Evolutionary conservation across 2,888 invertebrate species (phyloP).

Genomic region (Trachelus stipa): DNA sequence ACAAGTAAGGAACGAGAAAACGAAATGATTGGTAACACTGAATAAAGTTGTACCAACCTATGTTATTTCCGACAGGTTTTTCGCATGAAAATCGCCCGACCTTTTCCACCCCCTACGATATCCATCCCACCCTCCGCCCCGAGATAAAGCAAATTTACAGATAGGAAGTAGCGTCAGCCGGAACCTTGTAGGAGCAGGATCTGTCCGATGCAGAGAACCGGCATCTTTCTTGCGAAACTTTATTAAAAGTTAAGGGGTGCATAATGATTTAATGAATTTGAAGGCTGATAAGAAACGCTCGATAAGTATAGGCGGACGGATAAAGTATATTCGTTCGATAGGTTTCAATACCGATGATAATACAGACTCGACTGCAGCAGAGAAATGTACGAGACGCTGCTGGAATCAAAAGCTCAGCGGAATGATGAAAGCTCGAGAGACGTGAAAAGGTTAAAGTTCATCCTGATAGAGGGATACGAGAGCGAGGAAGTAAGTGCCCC

Average conservation of each 20-base stretch:
- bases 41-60: background rate
- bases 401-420: background rate
- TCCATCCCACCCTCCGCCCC: constrained; percentile 15
- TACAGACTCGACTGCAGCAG: background rate
- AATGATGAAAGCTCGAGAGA: background rate
- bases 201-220: background rate
- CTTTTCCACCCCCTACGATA: constrained; percentile 6
- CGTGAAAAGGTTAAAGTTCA: background rate
- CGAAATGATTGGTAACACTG: background rate
- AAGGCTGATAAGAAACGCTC: background rate
- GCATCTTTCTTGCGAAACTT: background rate
- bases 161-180: constrained; percentile 6
- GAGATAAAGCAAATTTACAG: constrained; percentile 33
- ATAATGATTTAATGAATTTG: background rate
- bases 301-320: background rate
- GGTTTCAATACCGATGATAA: background rate
- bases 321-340: background rate
- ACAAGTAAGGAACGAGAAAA: background rate
- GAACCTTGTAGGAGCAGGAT: background rate
- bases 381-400: background rate
- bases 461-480: background rate
- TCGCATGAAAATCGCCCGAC: background rate
- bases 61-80: background rate
- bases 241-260: background rate
- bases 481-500: background rate